Percentiles rank a stretch among this genome's conserved stretches.
Conservation (phyloP, 2,113 vertebrate genomes). For the Leucoraja erinaceus region DNA sequence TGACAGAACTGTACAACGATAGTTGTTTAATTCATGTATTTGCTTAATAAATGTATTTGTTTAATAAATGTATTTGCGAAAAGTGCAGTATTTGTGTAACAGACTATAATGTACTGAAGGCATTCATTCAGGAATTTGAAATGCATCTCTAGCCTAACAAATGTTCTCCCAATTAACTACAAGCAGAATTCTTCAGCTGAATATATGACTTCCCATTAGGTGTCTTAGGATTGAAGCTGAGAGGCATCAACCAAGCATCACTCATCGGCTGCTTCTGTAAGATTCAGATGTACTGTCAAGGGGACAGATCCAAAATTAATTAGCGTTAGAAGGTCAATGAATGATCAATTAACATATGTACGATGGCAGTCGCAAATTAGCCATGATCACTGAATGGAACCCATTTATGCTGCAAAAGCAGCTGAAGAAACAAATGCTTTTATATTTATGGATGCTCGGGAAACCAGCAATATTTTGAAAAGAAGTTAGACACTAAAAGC, state of each 20-base stretch:
- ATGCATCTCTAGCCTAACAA: constrained; percentile 15
- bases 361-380: neutral
- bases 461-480: neutral
- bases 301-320: constrained; percentile 1
- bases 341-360: constrained; percentile 17
- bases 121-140: constrained; percentile 19
- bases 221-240: neutral
- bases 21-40: neutral
- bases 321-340: neutral
- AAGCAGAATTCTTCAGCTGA: neutral
- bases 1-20: neutral
- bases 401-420: neutral
- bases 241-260: neutral
- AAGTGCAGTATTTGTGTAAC: neutral
- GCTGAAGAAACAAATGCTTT: neutral
- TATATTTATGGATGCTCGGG: neutral
- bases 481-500: no score
- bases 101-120: neutral
- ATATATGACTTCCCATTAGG: constrained; percentile 14
- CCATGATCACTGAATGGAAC: constrained; percentile 1
- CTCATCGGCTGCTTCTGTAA: neutral
- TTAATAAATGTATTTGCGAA: neutral
- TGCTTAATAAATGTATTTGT: neutral
- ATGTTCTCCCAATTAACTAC: neutral
- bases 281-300: neutral